Evolutionary conservation across 2,888 invertebrate genomes (phyloP), one percentile per base, ranked within the genome.

Genomic region (Ceratothoa steindachneri): DNA sequence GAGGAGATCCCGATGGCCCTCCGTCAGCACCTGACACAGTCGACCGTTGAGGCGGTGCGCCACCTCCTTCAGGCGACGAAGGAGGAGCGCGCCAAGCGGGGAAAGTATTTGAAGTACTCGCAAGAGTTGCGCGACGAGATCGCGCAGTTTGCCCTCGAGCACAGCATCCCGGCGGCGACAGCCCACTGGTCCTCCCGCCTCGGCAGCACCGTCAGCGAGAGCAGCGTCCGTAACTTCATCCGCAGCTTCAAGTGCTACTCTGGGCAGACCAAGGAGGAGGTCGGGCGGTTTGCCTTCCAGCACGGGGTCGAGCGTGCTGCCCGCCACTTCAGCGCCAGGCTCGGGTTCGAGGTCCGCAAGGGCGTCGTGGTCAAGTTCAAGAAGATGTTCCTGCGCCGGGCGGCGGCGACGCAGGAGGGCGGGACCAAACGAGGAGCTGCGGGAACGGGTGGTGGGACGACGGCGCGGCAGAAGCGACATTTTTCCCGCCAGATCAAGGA

Each of bases 181-280:
- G 68, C 77, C 15, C 73, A 81, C 72, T 83, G 81, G 80, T 81
- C 82, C 0, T 69, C 80, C 15, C 76, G 75, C n/a, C 77, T 83
- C 1, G 82, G 82, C 31, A 77, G 74, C 29, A 73, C 77, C n/a
- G 81, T 83, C 1, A 82, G 81, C 75, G 81, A 81, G 65, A 82
- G 82, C 67, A 82, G 82, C 28, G 77, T 83, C 5, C 77, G 83
- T 29, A 82, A 82, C 77, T 82, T 82, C 68, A 80, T 82, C 67
- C 82, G 81, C 69, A 73, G 77, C 0, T 81, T 80, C 72, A 77
- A 80, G 30, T 73, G 70, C 51, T 82, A 77, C 71, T 81, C 81
- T 3, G 78, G 80, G 29, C 79, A 82, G 51, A 73, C 81, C 27
- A 81, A 81, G 67, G 81, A 81, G 60, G 82, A 82, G 66, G 82